Percentiles rank a stretch among this genome's conserved stretches.
Evolutionary conservation across 2,797 vertebrate species (phyloP).

Genomic region (Enteromius thamalakanensis): DNA sequence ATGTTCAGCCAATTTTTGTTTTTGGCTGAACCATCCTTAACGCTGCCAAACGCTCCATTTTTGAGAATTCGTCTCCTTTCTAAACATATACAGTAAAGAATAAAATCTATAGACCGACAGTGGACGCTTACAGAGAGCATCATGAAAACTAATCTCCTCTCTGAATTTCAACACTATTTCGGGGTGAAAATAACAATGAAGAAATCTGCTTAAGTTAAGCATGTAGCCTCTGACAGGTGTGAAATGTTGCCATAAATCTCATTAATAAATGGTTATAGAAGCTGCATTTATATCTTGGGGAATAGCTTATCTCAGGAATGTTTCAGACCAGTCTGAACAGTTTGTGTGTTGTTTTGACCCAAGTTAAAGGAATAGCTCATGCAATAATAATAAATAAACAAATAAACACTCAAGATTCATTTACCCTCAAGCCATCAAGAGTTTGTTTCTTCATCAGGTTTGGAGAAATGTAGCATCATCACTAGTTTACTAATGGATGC

Average conservation of each 20-base stretch:
- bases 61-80: conserved; percentile 20
- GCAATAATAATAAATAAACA: not conserved
- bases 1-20: not conserved
- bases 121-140: not conserved
- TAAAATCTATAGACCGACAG: conserved; percentile 4
- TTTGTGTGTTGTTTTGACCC: not conserved
- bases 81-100: conserved; percentile 52
- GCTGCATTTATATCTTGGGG: not conserved
- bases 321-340: conserved; percentile 16
- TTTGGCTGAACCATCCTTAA: not conserved
- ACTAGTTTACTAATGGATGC: not conserved
- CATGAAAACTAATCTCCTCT: not conserved
- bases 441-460: not conserved
- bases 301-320: conserved; percentile 20
- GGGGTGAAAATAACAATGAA: not conserved
- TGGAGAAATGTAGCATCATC: not conserved
- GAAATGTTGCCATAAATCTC: not conserved
- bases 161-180: not conserved
- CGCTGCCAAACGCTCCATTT: not conserved
- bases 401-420: not conserved
- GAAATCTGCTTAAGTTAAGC: conserved; percentile 16
- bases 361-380: not conserved
- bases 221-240: conserved; percentile 7
- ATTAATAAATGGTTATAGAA: conserved; percentile 1
- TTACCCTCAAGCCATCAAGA: not conserved